A percentile compares a stretch with the other conserved stretches of the same genome.
Evolutionary conservation across 2,797 vertebrate species (phyloP).

Genomic region (Sylvilagus floridanus): DNA sequence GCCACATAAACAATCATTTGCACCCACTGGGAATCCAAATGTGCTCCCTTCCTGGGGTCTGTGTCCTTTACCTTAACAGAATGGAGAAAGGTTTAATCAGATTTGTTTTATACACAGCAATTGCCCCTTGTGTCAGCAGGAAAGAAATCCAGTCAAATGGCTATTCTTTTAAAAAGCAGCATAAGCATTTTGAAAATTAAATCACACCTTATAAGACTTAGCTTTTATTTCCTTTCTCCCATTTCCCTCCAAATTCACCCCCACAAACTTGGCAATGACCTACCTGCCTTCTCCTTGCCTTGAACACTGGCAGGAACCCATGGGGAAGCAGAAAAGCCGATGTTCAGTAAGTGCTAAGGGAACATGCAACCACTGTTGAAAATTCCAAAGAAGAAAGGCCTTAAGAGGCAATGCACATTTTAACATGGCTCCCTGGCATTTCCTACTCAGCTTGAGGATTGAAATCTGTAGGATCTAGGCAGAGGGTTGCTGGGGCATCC

Average conservation of each 20-base stretch:
- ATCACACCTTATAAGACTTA: slow-evolving; percentile 62
- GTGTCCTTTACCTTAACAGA: slow-evolving; percentile 63
- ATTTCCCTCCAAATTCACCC: neutral
- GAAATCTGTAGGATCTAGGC: neutral
- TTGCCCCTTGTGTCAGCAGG: slow-evolving; percentile 65
- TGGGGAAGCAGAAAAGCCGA: neutral
- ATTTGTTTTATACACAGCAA: slow-evolving; percentile 65
- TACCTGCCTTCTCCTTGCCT: neutral
- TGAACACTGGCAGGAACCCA: neutral
- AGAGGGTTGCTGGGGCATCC: neutral
- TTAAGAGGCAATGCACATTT: neutral
- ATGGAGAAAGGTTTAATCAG: slow-evolving; percentile 56
- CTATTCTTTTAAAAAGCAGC: slow-evolving; percentile 55
- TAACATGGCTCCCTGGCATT: neutral
- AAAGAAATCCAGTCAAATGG: slow-evolving; percentile 65
- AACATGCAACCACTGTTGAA: neutral
- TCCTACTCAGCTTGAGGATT: neutral
- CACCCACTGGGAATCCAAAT: slow-evolving; percentile 56
- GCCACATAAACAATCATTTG: slow-evolving; percentile 68
- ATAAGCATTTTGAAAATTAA: slow-evolving; percentile 71
- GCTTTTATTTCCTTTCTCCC: slow-evolving; percentile 44
- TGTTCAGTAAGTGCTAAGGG: neutral
- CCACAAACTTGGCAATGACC: slow-evolving; percentile 38
- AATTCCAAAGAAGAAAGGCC: neutral
- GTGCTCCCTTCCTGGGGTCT: slow-evolving; percentile 57